Evolutionary conservation across 2,113 vertebrate genomes (phyloP).

Genomic region (Chelonoidis abingdonii): DNA sequence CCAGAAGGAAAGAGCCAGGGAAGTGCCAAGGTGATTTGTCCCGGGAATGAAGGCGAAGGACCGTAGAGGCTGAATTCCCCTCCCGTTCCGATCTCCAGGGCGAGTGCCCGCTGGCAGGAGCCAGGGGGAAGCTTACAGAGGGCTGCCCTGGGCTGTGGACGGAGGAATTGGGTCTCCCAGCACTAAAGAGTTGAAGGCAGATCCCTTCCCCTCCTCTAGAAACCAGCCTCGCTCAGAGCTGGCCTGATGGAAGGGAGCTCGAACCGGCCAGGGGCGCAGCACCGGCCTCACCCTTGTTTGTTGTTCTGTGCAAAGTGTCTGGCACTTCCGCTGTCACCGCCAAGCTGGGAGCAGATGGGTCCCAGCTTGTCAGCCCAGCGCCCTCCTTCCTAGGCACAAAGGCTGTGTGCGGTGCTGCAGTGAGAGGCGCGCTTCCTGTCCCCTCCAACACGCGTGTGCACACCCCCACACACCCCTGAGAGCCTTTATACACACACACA

Average conservation of each 20-base stretch:
- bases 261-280: rapidly evolving
- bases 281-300: neutral
- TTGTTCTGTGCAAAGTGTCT: too few species aligned
- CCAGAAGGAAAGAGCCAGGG: neutral
- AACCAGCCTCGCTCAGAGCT: neutral
- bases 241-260: neutral
- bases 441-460: too few species aligned
- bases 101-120: neutral
- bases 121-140: rapidly evolving
- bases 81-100: neutral
- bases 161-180: neutral
- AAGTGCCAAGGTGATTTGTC: neutral
- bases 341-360: too few species aligned
- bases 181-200: neutral
- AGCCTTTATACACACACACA: too few species aligned
- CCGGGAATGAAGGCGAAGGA: neutral
- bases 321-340: too few species aligned
- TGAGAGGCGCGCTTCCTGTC: too few species aligned
- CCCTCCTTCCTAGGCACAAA: too few species aligned
- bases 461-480: too few species aligned
- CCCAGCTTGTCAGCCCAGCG: too few species aligned
- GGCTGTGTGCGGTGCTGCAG: too few species aligned
- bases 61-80: neutral
- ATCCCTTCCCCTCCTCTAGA: neutral
- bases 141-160: neutral